A percentile compares a stretch with the other conserved stretches of the same genome.
Evolutionary conservation across 2,888 invertebrate genomes (phyloP).

Genomic region (Uloborus plumipes): DNA sequence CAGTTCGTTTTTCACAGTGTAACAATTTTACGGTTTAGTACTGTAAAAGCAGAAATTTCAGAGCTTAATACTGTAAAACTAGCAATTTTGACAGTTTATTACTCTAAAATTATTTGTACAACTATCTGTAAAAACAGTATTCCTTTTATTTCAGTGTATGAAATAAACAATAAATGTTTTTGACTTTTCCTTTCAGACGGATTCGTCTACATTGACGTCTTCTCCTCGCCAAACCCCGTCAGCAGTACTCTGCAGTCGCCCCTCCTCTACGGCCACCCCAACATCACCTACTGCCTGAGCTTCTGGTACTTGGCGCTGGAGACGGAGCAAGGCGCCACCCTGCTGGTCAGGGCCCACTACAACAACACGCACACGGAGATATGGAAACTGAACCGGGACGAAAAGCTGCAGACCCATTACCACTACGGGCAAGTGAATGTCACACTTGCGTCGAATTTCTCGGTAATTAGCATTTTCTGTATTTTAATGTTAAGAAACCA

Average conservation of each 20-base stretch:
- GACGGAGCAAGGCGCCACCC: conserved; percentile 57
- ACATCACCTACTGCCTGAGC: conserved; percentile 55
- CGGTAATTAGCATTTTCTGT: conserved; percentile 15
- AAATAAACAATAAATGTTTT: too few species aligned
- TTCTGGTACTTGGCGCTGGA: conserved; percentile 59
- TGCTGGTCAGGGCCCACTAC: conserved; percentile 40
- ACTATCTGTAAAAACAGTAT: too few species aligned
- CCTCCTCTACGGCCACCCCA: conserved; percentile 41
- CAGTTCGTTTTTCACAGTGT: too few species aligned
- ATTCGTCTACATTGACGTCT: conserved; percentile 62
- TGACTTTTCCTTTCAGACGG: conserved; percentile 28
- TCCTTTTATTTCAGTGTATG: too few species aligned
- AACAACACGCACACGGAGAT: conserved; percentile 43
- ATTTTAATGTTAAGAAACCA: too few species aligned
- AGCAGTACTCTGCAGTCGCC: conserved; percentile 49
- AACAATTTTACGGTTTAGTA: too few species aligned
- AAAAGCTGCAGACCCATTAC: conserved; percentile 40
- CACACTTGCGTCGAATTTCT: conserved; percentile 43
- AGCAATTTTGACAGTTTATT: too few species aligned
- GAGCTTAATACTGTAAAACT: too few species aligned
- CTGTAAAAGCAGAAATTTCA: too few species aligned
- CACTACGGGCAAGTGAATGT: conserved; percentile 54
- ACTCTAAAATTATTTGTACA: too few species aligned
- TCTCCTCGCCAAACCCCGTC: conserved; percentile 38
- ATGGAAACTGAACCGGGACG: conserved; percentile 36